phyloP scores from a whole-genome alignment of 2,888 invertebrate genomes.

The Lasioglossum figueresi region DNA sequence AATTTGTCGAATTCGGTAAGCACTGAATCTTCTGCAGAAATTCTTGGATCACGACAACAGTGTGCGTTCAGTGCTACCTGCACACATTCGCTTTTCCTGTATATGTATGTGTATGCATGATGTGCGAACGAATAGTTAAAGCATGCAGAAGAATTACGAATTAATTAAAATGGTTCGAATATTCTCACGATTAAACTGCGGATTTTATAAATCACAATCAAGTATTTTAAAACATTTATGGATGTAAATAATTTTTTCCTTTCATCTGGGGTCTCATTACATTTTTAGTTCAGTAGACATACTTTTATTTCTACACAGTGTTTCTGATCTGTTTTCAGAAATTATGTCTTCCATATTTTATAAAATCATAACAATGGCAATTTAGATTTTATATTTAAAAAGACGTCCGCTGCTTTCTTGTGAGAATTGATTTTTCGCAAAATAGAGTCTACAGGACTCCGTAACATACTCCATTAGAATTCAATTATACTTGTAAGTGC shows the following conservation, averaged over 20 bases:
- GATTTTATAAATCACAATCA: not conserved
- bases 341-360: not conserved
- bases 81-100: not conserved
- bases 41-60: not conserved
- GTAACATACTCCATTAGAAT: not conserved
- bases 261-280: not conserved
- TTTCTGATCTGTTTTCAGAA: not conserved
- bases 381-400: too few relatives aligned
- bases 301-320: too few relatives aligned
- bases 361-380: too few relatives aligned
- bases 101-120: not conserved
- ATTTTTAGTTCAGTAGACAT: too few relatives aligned
- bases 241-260: not conserved
- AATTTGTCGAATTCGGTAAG: not conserved
- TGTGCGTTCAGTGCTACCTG: not conserved
- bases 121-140: not conserved
- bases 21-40: not conserved
- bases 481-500: not conserved
- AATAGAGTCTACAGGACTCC: too few relatives aligned
- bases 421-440: not conserved
- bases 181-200: not conserved
- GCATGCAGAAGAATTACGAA: not conserved
- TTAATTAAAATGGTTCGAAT: not conserved
- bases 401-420: not conserved
- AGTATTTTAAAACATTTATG: not conserved